Evolutionary conservation across 2,888 invertebrate species (phyloP).

Genomic region (Steinernema carpocapsae): DNA sequence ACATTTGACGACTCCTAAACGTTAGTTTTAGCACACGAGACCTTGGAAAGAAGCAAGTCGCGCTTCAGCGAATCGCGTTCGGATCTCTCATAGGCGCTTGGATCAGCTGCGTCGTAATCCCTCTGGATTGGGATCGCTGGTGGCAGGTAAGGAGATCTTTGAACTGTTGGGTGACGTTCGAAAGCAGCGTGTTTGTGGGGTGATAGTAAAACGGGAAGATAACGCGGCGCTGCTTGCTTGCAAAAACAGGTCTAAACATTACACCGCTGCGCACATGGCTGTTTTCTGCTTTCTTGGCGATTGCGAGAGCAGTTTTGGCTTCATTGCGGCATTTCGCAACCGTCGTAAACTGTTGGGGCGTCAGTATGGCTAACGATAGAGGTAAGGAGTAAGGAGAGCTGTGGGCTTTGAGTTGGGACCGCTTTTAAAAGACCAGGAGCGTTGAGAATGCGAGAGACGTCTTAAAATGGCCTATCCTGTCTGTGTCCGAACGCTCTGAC

Average conservation of each 20-base stretch:
- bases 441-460: no score
- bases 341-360: no score
- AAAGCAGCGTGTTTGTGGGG: neutral
- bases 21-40: neutral
- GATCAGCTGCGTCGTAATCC: slow-evolving; percentile 84
- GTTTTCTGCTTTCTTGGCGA: slow-evolving; percentile 10
- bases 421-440: no score
- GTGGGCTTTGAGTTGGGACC: no score
- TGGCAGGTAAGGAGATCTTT: slow-evolving; percentile 77
- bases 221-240: neutral
- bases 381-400: no score
- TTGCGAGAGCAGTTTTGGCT: neutral
- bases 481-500: no score
- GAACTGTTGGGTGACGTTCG: no score
- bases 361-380: no score
- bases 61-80: slow-evolving; percentile 40
- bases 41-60: slow-evolving; percentile 36
- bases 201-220: neutral
- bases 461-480: no score
- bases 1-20: neutral
- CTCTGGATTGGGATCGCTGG: slow-evolving; percentile 86
- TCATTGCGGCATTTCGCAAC: neutral
- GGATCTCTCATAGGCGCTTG: slow-evolving; percentile 78
- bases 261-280: neutral
- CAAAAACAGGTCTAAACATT: slow-evolving; percentile 11